Base-by-base conservation (phyloP, 2,797 vertebrate genomes). In the Fistularia commersonii region DNA sequence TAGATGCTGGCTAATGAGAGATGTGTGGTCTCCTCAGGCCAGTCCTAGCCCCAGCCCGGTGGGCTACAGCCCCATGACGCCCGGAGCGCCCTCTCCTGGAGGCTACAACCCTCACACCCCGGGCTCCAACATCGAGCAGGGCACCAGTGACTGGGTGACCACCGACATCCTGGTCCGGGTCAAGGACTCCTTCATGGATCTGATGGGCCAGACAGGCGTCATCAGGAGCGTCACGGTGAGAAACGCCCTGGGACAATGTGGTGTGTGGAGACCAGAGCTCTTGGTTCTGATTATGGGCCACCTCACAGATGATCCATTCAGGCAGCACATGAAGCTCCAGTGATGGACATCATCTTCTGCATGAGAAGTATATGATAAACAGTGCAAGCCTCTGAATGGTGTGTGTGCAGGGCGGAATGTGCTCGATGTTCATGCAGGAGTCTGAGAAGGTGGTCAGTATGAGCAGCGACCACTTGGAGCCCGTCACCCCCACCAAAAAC, bases 41-140 rank as follows among this genome's bases (percentile, higher is more conserved):
- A 97, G 95, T 60, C 95, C 95, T 0, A 98, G 95, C 48, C 95
- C 95, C 0, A 96, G 94, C 41, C 95, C 95, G 0, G 94, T 97
- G 61, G 94, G 94, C 9, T 98, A 95, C 73, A 98, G 95, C 52
- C 95, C 95, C 1, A 98, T 97, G 95, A 98, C 95, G 0, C 95
- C 95, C 0, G 95, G 95, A 2, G 95, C 94, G 0, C 94, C 95
- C 7, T 98, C 95, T 23, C 95, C 95, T 1, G 95, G 94, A 0
- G 95, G 92, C 0, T 97, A 97, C 74, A 98, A 98, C 79, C 95
- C 95, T 0, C 95, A 97, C 82, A 98, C 95, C 0, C 95, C 95
- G 0, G 95, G 95, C 41, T 97, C 95, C 14, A 94, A 93, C 72
- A 98, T 98, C 41, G 95, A 98, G 85, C 94, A 95, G 79, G 91